Conservation (phyloP, 2,113 vertebrate species). For the Raja brachyura region DNA sequence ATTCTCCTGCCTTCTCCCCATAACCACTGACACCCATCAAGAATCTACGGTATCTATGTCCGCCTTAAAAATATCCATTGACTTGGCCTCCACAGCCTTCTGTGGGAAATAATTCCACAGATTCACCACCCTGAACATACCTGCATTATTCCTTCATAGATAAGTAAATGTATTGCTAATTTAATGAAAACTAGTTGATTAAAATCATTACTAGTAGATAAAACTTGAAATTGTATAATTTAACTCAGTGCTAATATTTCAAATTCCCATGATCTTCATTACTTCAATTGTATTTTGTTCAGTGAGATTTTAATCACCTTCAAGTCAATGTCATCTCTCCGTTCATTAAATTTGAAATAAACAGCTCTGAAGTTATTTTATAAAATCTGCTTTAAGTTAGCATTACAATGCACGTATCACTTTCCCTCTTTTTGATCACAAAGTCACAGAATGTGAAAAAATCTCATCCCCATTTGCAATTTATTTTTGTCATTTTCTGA, state of each 20-base stretch:
- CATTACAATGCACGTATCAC: background rate
- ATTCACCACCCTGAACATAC: too few relatives aligned
- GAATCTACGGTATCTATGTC: too few relatives aligned
- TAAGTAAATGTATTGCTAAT: background rate
- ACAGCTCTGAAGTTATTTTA: background rate
- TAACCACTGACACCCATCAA: too few relatives aligned
- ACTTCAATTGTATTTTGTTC: background rate
- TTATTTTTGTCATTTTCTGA: background rate
- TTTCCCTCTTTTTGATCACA: background rate
- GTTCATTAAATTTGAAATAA: background rate
- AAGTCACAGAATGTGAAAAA: background rate
- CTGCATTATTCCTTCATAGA: background rate
- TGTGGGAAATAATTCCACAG: too few relatives aligned
- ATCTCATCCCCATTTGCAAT: background rate
- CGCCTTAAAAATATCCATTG: too few relatives aligned
- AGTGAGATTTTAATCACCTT: background rate
- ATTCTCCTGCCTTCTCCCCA: too few relatives aligned
- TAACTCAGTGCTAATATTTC: background rate
- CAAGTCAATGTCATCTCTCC: background rate
- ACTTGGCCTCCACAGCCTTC: too few relatives aligned
- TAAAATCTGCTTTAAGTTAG: background rate
- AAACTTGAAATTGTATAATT: background rate
- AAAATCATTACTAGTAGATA: background rate
- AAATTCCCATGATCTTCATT: background rate
- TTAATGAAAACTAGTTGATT: background rate